Percentiles rank a stretch among this genome's conserved stretches.
Evolutionary conservation across 2,888 invertebrate genomes (phyloP).

Genomic region (Monoplex corrugatus): DNA sequence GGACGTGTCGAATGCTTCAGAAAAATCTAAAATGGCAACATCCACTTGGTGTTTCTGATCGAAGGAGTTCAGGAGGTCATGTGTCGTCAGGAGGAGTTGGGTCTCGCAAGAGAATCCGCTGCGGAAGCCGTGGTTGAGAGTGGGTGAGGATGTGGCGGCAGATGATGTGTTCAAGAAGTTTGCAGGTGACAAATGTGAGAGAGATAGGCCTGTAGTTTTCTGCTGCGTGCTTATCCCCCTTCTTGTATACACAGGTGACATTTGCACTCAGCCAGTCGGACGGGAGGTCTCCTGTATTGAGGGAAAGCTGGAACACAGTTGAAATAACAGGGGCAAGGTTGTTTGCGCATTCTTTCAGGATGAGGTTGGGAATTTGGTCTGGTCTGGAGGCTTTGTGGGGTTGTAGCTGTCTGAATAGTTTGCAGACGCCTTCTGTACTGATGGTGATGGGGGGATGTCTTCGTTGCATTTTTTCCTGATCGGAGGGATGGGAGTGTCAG

Average conservation of each 20-base stretch:
- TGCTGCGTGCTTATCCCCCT: constrained; percentile 54
- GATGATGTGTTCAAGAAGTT: constrained; percentile 57
- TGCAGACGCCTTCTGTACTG: constrained; percentile 12
- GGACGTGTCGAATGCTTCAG: constrained; percentile 12
- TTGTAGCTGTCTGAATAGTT: neutral
- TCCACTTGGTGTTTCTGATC: too few species aligned
- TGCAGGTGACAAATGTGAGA: constrained; percentile 53
- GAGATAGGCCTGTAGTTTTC: constrained; percentile 57
- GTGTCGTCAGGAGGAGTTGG: constrained; percentile 48
- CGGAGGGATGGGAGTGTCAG: neutral
- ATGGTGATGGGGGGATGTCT: constrained; percentile 10
- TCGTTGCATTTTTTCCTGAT: neutral
- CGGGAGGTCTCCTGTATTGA: constrained; percentile 31
- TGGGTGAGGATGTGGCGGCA: constrained; percentile 55
- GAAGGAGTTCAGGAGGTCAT: constrained; percentile 26
- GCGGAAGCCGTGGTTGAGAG: constrained; percentile 57
- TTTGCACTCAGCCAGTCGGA: constrained; percentile 54
- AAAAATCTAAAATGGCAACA: constrained; percentile 36
- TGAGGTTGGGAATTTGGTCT: constrained; percentile 18
- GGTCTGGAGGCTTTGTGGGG: neutral
- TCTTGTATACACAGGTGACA: constrained; percentile 55
- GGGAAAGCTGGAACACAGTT: constrained; percentile 18
- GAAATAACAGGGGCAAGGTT: constrained; percentile 12
- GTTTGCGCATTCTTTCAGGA: neutral
- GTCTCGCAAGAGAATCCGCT: constrained; percentile 53